Percentiles rank a stretch among this genome's conserved stretches.
Evolutionary conservation across 2,888 invertebrate species (phyloP).

Genomic region (Salticus scenicus): DNA sequence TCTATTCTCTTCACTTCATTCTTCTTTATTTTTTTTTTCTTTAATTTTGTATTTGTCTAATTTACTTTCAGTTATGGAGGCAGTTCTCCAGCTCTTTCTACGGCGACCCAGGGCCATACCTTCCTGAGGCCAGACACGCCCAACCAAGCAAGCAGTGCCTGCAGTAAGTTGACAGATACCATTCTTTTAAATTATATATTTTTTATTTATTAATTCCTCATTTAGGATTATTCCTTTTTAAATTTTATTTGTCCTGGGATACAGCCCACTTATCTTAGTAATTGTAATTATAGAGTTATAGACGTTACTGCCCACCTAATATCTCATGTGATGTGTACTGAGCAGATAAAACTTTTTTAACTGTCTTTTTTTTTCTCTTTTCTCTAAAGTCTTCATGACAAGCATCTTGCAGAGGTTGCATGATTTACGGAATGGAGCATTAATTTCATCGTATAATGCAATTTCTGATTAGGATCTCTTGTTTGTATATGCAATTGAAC

Average conservation of each 20-base stretch:
- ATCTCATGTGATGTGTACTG: background rate
- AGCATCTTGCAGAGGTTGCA: too few relatives aligned
- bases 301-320: background rate
- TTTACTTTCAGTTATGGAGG: constrained; percentile 72
- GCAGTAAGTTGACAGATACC: constrained; percentile 69
- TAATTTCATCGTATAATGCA: background rate
- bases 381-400: too few relatives aligned
- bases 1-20: background rate
- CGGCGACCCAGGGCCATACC: constrained; percentile 76
- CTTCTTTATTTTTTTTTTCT: background rate
- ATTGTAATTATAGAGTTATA: constrained; percentile 5
- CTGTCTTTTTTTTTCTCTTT: too few relatives aligned
- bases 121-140: constrained; percentile 79
- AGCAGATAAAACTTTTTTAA: too few relatives aligned
- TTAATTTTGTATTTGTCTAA: constrained; percentile 18
- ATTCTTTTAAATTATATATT: background rate
- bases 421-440: background rate
- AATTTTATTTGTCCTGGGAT: background rate
- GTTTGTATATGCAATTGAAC: background rate
- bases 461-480: background rate
- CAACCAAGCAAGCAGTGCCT: constrained; percentile 75
- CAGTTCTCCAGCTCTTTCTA: constrained; percentile 75
- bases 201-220: background rate
- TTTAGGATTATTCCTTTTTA: background rate
- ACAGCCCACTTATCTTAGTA: background rate